Evolutionary conservation across 2,113 vertebrate species (phyloP).

Genomic region (Serranochromis macrocephalus): DNA sequence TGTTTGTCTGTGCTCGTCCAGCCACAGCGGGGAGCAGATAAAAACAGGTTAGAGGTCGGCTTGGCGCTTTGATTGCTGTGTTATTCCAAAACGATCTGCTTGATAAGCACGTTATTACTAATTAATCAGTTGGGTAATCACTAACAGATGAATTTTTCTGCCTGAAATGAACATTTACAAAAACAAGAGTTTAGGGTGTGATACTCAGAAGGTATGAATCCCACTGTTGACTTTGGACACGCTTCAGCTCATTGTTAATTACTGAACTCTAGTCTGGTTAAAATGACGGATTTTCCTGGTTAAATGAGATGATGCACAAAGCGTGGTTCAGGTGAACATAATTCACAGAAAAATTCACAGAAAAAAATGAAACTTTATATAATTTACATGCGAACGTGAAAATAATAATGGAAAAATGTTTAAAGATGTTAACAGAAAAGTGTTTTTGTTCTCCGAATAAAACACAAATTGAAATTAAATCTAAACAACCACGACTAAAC

Average conservation of each 20-base stretch:
- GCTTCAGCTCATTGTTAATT: not conserved
- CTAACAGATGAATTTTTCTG: not conserved
- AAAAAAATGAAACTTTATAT: not conserved
- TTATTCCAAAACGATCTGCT: slow-evolving; percentile 59
- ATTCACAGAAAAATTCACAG: accelerated
- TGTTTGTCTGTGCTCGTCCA: slow-evolving; percentile 50
- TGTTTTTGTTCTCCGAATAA: not conserved
- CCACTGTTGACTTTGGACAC: not conserved
- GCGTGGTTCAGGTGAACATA: not conserved
- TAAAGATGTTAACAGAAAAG: not conserved
- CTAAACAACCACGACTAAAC: accelerated
- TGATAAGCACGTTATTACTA: slow-evolving; percentile 56
- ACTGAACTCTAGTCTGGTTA: not conserved
- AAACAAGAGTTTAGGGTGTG: not conserved
- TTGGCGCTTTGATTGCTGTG: slow-evolving; percentile 48
- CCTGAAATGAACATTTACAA: not conserved
- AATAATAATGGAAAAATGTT: not conserved
- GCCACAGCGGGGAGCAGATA: slow-evolving; percentile 46
- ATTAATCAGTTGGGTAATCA: slow-evolving; percentile 29
- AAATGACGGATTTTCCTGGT: not conserved
- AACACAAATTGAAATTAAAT: not conserved
- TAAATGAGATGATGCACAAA: not conserved
- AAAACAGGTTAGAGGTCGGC: slow-evolving; percentile 30
- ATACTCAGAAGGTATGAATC: not conserved
- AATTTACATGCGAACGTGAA: accelerated